phyloP scores from a whole-genome alignment of 2,113 vertebrate genomes.

The Cacatua alba region DNA sequence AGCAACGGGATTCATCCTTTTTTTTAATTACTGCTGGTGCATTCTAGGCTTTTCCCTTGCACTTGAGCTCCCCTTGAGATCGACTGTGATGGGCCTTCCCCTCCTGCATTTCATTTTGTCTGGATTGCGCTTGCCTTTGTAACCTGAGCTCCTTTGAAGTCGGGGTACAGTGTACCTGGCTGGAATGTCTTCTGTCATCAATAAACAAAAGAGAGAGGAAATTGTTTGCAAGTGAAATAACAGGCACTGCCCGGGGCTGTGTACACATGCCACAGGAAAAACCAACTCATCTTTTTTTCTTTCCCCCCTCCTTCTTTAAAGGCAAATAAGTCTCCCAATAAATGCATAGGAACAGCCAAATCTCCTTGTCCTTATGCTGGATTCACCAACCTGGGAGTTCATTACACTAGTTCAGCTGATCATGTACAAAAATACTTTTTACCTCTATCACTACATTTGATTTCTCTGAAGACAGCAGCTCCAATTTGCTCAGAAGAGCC shows the following conservation, averaged over 20 bases:
- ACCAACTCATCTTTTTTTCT: neutral
- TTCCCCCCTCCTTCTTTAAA: neutral
- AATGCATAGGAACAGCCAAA: conserved; percentile 31
- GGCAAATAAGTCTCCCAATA: conserved; percentile 62
- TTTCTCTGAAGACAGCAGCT: neutral
- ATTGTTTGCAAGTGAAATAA: conserved; percentile 72
- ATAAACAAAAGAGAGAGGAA: conserved; percentile 74
- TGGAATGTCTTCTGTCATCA: conserved; percentile 68
- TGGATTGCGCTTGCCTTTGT: conserved; percentile 42
- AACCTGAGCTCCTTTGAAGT: conserved; percentile 66
- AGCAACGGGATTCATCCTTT: neutral
- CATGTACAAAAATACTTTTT: neutral
- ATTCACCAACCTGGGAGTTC: neutral
- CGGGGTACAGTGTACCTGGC: conserved; percentile 31
- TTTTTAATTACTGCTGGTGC: neutral
- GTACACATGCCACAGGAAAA: conserved; percentile 67
- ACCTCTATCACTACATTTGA: neutral
- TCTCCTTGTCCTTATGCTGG: neutral
- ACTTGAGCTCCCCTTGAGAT: neutral
- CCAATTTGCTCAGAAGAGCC: neutral
- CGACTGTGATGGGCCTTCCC: neutral
- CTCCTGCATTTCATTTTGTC: neutral
- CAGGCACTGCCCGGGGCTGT: conserved; percentile 60
- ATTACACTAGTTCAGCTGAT: neutral
- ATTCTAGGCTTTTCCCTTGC: neutral